Evolutionary conservation across 2,888 invertebrate species (phyloP), one percentile per base, ranked within the genome.

Genomic region (Pyrrhosoma nymphula): DNA sequence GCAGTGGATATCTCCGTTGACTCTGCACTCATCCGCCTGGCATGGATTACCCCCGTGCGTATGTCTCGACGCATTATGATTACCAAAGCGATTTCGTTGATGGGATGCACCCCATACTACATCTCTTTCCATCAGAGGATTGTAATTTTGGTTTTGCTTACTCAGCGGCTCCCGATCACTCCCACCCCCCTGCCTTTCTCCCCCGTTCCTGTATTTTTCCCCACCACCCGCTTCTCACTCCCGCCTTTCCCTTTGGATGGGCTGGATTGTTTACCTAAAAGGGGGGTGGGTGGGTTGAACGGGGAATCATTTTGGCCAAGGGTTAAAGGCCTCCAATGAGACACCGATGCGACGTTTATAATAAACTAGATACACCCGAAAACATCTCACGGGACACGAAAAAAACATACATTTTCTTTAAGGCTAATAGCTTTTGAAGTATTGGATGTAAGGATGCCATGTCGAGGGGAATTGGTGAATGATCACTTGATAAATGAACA

Each of bases 81-180:
- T 75, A 56, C 93, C 39, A 39, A 91, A 91, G n/a, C 91, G 93
- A 93, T 93, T 93, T 35, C 75, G 18, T 8, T n/a, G 39, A 47
- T 69, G 69, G 63, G 69, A 63, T 60, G 35, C 20, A 47, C 30
- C 82, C 14, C 82, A 0, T 14, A 14, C 82, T 26, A 26, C 69
- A 6, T n/a, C 69, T n/a, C 69, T 35, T 35, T 35, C 82, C 35
- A 82, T 82, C n/a, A 16, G 47, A 69, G 69, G n/a, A 63, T 60
- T 47, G 93, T 69, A 93, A 93, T 93, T 69, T 93, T 18, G 69
- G 47, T 93, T 93, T 75, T 69, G 63, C 69, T 93, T 93, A 35
- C 69, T 93, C 47, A 39, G 39, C 60, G 39, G 39, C 63, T 39
- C 39, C 69, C 47, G 69, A 93, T 39, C 93, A 23, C 26, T 16